Percentiles rank a stretch among this genome's conserved stretches.
Conservation (phyloP, 2,888 invertebrate genomes). For the Perizoma flavofasciatum region DNA sequence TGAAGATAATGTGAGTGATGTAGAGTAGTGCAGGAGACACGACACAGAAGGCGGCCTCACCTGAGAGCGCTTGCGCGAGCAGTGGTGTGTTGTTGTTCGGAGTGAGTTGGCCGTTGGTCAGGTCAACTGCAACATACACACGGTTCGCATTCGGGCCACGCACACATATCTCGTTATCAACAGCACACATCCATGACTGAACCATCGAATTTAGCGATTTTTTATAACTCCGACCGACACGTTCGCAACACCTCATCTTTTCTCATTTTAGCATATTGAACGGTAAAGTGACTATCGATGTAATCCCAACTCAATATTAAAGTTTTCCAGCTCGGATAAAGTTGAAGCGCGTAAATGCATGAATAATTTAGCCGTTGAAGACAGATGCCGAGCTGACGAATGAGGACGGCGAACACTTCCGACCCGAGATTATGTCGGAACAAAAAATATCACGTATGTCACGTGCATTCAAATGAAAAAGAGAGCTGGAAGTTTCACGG, state of each 20-base stretch:
- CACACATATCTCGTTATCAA: conserved; percentile 58
- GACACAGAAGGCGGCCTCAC: conserved; percentile 82
- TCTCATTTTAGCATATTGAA: conserved; percentile 67
- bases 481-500: conserved; percentile 81
- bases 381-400: conserved; percentile 76
- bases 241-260: conserved; percentile 58
- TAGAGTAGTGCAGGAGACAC: conserved; percentile 47
- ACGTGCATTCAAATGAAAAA: conserved; percentile 84
- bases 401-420: conserved; percentile 69
- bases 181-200: conserved; percentile 79
- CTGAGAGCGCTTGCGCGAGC: conserved; percentile 97
- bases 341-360: conserved; percentile 77
- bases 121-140: conserved; percentile 94
- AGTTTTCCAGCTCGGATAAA: conserved; percentile 67
- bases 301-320: conserved; percentile 73
- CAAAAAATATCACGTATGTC: conserved; percentile 82
- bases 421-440: conserved; percentile 75
- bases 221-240: conserved; percentile 44
- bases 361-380: conserved; percentile 78
- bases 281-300: conserved; percentile 73
- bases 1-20: conserved; percentile 32
- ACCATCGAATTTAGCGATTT: conserved; percentile 66
- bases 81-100: conserved; percentile 98
- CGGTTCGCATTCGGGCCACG: conserved; percentile 83
- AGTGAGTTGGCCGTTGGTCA: conserved; percentile 97